Conservation (phyloP, 2,888 invertebrate species). For the Notodonta ziczac region DNA sequence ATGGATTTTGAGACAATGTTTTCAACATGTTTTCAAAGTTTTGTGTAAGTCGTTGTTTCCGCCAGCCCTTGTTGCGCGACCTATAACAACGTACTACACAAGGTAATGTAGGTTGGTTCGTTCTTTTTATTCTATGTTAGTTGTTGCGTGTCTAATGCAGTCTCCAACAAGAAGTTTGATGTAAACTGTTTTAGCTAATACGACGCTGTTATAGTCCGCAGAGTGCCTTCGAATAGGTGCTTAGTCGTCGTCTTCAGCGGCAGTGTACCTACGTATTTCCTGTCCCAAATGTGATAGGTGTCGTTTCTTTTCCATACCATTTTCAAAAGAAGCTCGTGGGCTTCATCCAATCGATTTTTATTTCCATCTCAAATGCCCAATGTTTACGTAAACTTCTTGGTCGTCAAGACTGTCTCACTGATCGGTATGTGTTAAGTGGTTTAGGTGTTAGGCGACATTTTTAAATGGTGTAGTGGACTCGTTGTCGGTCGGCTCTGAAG, state of each 20-base stretch:
- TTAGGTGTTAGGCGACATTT: conserved; percentile 49
- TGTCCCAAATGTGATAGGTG: not conserved
- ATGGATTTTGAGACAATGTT: no score
- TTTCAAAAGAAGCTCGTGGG: not conserved
- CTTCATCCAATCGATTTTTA: not conserved
- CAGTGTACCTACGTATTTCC: not conserved
- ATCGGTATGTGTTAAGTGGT: conserved; percentile 44
- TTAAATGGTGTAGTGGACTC: conserved; percentile 37
- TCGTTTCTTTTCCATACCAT: not conserved
- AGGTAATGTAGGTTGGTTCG: conserved; percentile 25
- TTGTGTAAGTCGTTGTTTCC: no score
- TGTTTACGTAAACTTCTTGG: conserved; percentile 34
- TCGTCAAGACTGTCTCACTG: conserved; percentile 57
- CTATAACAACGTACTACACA: conserved; percentile 22
- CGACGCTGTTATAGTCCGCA: conserved; percentile 13
- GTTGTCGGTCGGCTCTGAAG: conserved; percentile 45
- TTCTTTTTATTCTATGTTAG: conserved; percentile 24
- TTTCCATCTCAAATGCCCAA: conserved; percentile 9
- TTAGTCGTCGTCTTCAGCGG: conserved; percentile 15
- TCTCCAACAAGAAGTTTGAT: conserved; percentile 31
- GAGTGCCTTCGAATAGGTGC: conserved; percentile 39
- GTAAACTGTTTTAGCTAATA: conserved; percentile 24
- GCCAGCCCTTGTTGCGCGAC: not conserved
- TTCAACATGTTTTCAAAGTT: no score
- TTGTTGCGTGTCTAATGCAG: conserved; percentile 34